A percentile compares a stretch with the other conserved stretches of the same genome.
Conservation (phyloP, 1,140 invertebrate species). For the Bombus confusus region DNA sequence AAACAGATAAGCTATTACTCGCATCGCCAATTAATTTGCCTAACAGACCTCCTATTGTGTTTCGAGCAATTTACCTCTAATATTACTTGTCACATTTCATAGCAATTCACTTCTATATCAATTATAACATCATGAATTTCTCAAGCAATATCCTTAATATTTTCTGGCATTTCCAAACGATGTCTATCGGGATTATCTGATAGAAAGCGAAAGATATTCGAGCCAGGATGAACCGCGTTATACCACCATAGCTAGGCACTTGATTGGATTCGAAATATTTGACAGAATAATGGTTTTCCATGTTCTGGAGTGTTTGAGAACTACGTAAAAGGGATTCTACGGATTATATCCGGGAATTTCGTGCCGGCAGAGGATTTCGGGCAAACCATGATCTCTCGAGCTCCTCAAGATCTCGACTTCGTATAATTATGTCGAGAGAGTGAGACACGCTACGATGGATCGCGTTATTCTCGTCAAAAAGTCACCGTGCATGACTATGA, state of each 20-base stretch:
- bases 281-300: background rate
- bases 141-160: background rate
- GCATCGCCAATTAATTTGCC: background rate
- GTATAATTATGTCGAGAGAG: slow-evolving; percentile 16
- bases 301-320: background rate
- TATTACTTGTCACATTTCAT: background rate
- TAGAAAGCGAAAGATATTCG: background rate
- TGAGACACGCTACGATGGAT: background rate
- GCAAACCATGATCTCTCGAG: background rate
- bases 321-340: background rate
- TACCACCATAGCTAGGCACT: background rate
- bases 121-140: background rate
- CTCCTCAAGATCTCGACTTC: slow-evolving; percentile 2
- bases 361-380: background rate
- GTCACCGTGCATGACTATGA: background rate
- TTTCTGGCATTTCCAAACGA: background rate
- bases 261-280: slow-evolving; percentile 12
- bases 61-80: background rate
- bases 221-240: background rate
- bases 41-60: background rate
- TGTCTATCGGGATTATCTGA: background rate
- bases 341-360: slow-evolving; percentile 8
- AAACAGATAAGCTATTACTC: background rate
- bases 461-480: slow-evolving; percentile 8
- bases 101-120: background rate